Evolutionary conservation across 2,113 vertebrate species (phyloP).

Genomic region (Sciurus niger): DNA sequence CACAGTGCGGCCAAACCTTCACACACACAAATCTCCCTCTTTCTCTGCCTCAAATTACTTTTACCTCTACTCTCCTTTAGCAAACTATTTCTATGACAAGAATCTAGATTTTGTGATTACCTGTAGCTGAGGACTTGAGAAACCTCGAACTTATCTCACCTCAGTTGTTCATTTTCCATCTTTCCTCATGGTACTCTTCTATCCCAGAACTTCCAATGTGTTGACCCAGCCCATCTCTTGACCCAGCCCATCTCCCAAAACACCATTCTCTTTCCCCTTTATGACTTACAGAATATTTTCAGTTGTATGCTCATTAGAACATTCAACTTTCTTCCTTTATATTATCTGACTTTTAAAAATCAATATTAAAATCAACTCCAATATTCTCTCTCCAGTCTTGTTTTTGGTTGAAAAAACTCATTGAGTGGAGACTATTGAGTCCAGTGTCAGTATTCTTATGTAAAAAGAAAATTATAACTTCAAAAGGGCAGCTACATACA

Average conservation of each 20-base stretch:
- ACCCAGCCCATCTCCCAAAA: accelerated
- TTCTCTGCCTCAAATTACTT: constrained; percentile 18
- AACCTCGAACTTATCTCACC: background rate
- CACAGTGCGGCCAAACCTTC: too few species aligned
- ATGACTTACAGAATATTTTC: background rate
- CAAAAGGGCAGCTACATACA: too few species aligned
- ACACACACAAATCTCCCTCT: background rate
- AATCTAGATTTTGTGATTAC: background rate
- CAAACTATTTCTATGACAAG: background rate
- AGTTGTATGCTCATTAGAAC: background rate
- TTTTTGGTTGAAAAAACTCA: background rate
- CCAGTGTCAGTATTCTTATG: background rate
- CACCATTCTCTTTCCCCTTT: background rate
- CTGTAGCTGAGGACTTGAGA: background rate
- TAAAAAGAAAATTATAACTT: background rate
- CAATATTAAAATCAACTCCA: background rate
- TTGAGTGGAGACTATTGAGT: background rate
- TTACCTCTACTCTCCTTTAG: background rate
- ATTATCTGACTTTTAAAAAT: background rate
- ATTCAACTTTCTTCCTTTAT: background rate
- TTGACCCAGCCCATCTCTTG: accelerated
- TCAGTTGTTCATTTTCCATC: background rate
- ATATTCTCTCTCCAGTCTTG: background rate
- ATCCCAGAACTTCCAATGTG: background rate
- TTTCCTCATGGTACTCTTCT: background rate